Conservation (phyloP, 2,113 vertebrate species). For the Oryzias celebensis region DNA sequence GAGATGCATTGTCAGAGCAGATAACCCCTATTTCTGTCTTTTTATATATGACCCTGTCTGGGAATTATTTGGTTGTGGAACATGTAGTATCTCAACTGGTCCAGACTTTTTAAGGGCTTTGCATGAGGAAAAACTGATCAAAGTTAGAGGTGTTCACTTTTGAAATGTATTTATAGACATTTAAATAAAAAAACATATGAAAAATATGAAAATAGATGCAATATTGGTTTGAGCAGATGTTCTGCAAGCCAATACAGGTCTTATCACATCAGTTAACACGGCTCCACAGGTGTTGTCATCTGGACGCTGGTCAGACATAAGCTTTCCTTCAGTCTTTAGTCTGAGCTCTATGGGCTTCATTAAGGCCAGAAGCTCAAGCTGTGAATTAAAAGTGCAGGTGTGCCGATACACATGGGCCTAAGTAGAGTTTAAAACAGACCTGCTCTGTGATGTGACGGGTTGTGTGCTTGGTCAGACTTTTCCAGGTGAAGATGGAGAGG, state of each 20-base stretch:
- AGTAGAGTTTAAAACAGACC: conserved; percentile 1
- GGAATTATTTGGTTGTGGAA: no score
- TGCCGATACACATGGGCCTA: conserved; percentile 14
- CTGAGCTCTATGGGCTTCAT: conserved; percentile 15
- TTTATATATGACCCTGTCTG: neutral
- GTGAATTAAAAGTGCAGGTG: conserved; percentile 41
- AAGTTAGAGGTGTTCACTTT: no score
- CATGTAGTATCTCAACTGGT: no score
- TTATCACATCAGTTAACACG: conserved; percentile 30
- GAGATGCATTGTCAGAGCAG: neutral
- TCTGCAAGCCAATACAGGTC: neutral
- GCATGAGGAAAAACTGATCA: no score
- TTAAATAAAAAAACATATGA: no score
- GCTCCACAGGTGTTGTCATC: conserved; percentile 16
- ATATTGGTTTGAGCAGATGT: neutral
- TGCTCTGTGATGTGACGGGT: conserved; percentile 41
- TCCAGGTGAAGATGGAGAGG: conserved; percentile 96
- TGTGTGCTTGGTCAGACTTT: conserved; percentile 80
- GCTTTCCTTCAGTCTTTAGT: conserved; percentile 26
- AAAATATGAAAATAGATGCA: neutral
- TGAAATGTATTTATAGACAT: no score
- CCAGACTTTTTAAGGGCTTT: no score
- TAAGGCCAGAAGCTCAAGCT: conserved; percentile 30
- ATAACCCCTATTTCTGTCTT: neutral
- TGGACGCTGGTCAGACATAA: conserved; percentile 35